Conservation (phyloP, 2,797 vertebrate genomes). For the Psittacula derbiana region DNA sequence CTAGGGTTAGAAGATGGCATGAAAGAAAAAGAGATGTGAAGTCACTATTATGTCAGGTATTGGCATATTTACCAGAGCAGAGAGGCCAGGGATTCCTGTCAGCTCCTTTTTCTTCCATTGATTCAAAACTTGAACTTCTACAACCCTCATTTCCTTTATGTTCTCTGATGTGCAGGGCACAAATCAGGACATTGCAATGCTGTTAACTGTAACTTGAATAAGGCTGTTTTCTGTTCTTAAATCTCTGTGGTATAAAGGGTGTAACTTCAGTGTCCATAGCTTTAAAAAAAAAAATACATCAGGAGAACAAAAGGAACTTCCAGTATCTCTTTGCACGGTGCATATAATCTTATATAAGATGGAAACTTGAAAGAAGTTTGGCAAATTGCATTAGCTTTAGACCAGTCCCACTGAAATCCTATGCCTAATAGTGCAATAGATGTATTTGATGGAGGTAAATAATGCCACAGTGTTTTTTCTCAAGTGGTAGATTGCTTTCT, state of each 20-base stretch:
- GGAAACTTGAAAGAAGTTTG: background rate
- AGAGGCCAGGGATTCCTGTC: background rate
- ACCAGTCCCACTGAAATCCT: background rate
- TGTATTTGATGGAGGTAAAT: background rate
- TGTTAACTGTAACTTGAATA: background rate
- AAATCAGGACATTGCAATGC: background rate
- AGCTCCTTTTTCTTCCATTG: background rate
- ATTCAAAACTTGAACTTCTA: background rate
- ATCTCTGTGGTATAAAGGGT: background rate
- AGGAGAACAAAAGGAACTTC: constrained; percentile 5
- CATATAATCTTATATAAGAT: background rate
- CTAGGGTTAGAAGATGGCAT: background rate
- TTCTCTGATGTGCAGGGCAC: background rate
- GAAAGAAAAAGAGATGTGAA: background rate
- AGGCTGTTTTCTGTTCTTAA: background rate
- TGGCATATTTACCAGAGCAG: background rate
- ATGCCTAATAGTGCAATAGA: background rate
- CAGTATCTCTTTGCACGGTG: background rate
- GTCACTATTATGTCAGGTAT: background rate
- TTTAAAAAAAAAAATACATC: background rate
- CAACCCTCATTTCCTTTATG: background rate
- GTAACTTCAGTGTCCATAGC: background rate
- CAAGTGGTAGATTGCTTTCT: constrained; percentile 42
- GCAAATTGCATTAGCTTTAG: background rate
- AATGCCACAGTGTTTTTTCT: constrained; percentile 31